These are phyloP conservation scores for Polyploca ridens DNA, from an alignment of 2,888 invertebrate genomes.

Conservation along the genomic window DNA sequence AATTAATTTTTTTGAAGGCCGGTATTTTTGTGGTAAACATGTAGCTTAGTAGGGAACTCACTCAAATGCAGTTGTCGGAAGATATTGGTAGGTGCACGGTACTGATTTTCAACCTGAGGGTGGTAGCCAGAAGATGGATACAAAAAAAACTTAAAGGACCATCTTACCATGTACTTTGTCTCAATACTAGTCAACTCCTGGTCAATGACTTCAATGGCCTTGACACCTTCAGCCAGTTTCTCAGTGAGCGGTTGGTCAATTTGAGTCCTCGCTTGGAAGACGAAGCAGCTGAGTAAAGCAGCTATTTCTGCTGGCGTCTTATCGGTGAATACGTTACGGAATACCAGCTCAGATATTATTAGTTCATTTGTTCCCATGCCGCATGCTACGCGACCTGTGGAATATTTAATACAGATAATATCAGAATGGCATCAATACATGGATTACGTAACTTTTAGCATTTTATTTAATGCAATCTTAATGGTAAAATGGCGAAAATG, in stretches of 20 bases:
- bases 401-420: not conserved
- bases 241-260: conserved; percentile 84
- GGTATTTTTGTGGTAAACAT: too few species aligned
- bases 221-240: conserved; percentile 86
- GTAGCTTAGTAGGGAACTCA: too few species aligned
- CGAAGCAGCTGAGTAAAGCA: conserved; percentile 95
- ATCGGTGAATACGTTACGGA: conserved; percentile 94
- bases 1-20: too few species aligned
- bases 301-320: conserved; percentile 96
- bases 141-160: too few species aligned
- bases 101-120: too few species aligned
- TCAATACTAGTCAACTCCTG: conserved; percentile 88
- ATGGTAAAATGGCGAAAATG: too few species aligned
- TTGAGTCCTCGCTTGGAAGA: conserved; percentile 93
- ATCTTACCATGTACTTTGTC: conserved; percentile 83
- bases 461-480: too few species aligned
- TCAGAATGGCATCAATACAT: not conserved
- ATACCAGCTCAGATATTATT: conserved; percentile 96
- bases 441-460: too few species aligned
- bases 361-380: conserved; percentile 89
- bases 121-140: too few species aligned
- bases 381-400: conserved; percentile 69
- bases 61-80: too few species aligned
- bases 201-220: conserved; percentile 88
- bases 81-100: too few species aligned